These are phyloP conservation scores for Belgica antarctica DNA, from an alignment of 2,888 invertebrate genomes.

Conservation along the genomic window DNA sequence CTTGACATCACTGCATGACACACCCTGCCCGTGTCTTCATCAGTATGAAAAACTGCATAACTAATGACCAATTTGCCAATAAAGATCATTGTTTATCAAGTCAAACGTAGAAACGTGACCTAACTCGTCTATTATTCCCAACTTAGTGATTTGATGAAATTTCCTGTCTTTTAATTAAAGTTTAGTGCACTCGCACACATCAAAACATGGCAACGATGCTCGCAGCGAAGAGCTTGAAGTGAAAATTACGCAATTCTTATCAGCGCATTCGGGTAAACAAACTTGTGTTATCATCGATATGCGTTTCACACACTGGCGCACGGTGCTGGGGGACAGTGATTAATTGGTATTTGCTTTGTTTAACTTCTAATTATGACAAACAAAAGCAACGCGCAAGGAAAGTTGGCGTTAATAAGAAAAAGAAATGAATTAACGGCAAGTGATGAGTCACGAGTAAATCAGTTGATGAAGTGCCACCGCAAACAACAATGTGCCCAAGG, in stretches of 20 bases:
- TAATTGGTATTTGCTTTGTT: constrained; percentile 2
- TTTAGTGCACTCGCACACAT: constrained; percentile 5
- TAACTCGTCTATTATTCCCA: too few relatives aligned
- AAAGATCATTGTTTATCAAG: too few relatives aligned
- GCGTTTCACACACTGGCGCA: background rate
- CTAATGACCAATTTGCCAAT: too few relatives aligned
- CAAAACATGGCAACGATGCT: background rate
- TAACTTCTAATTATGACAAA: background rate
- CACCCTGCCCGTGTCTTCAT: background rate
- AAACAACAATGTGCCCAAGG: background rate
- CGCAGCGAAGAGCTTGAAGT: background rate
- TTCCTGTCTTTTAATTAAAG: background rate
- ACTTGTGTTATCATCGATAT: background rate
- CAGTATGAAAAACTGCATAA: too few relatives aligned
- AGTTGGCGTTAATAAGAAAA: background rate
- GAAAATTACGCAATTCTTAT: background rate
- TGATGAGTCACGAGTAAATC: constrained; percentile 11
- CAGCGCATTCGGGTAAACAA: background rate
- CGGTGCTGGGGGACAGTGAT: background rate
- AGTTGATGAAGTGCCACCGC: background rate
- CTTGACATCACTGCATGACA: too few relatives aligned
- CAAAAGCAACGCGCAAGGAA: background rate
- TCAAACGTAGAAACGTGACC: too few relatives aligned
- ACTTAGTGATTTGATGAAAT: constrained; percentile 15
- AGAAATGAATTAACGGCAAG: background rate